A percentile compares a stretch with the other conserved stretches of the same genome.
Evolutionary conservation across 2,797 vertebrate genomes (phyloP).

Genomic region (Falco novaeseelandiae): DNA sequence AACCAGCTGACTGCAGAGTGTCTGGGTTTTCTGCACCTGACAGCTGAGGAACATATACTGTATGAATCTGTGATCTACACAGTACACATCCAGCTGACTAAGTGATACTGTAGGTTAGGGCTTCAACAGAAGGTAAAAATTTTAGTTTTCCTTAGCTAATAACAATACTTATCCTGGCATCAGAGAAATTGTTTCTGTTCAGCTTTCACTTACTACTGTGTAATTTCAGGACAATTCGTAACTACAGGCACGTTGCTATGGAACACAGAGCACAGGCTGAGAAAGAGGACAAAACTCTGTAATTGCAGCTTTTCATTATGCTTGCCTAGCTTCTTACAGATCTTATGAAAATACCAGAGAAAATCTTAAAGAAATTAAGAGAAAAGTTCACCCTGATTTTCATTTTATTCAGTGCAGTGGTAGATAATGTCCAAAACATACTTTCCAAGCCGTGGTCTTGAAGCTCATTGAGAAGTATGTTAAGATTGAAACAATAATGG

Average conservation of each 20-base stretch:
- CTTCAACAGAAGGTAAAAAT: neutral
- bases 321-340: neutral
- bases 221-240: neutral
- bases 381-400: neutral
- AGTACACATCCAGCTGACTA: neutral
- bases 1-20: neutral
- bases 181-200: neutral
- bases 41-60: neutral
- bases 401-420: neutral
- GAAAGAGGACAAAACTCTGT: neutral
- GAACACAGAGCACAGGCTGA: neutral
- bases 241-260: neutral
- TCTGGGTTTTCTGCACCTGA: neutral
- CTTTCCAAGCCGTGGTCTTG: neutral
- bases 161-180: neutral
- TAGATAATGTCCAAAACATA: neutral
- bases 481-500: neutral
- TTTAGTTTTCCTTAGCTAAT: neutral
- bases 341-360: neutral
- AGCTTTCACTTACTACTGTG: neutral
- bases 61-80: neutral
- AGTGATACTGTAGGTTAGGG: neutral
- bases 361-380: neutral
- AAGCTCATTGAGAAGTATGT: neutral
- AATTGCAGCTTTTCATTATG: neutral